Evolutionary conservation across 2,797 vertebrate species (phyloP).

Genomic region (Perodicticus potto): DNA sequence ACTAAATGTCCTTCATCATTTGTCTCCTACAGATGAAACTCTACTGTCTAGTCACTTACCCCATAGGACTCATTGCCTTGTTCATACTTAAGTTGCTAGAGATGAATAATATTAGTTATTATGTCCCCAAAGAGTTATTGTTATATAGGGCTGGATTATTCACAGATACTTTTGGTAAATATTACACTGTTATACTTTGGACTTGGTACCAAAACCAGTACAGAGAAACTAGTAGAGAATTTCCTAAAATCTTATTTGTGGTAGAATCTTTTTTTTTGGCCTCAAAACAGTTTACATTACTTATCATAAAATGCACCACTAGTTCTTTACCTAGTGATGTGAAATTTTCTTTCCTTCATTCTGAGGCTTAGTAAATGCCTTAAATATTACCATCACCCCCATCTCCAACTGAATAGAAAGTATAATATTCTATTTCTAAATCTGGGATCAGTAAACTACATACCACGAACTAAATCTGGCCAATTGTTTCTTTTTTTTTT

Average conservation of each 20-base stretch:
- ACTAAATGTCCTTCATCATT: background rate
- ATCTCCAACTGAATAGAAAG: background rate
- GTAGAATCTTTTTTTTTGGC: background rate
- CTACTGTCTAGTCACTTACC: background rate
- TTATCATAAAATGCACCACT: background rate
- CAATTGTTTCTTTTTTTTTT: too few species aligned
- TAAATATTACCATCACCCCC: background rate
- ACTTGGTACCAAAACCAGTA: background rate
- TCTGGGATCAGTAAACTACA: background rate
- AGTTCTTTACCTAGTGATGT: background rate
- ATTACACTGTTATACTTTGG: background rate
- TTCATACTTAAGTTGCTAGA: slow-evolving; percentile 1
- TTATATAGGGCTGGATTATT: background rate
- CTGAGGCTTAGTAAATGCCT: slow-evolving; percentile 33
- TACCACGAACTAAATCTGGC: background rate
- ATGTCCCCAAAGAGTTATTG: background rate
- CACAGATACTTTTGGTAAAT: slow-evolving; percentile 2
- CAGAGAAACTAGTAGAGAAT: background rate
- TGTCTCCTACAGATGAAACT: background rate
- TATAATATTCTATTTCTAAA: slow-evolving; percentile 35
- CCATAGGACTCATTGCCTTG: background rate
- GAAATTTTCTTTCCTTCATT: slow-evolving; percentile 37
- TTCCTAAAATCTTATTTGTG: slow-evolving; percentile 13
- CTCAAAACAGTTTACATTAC: background rate
- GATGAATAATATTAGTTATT: background rate